Evolutionary conservation across 2,888 invertebrate species (phyloP).

Genomic region (Ditula angustiorana): DNA sequence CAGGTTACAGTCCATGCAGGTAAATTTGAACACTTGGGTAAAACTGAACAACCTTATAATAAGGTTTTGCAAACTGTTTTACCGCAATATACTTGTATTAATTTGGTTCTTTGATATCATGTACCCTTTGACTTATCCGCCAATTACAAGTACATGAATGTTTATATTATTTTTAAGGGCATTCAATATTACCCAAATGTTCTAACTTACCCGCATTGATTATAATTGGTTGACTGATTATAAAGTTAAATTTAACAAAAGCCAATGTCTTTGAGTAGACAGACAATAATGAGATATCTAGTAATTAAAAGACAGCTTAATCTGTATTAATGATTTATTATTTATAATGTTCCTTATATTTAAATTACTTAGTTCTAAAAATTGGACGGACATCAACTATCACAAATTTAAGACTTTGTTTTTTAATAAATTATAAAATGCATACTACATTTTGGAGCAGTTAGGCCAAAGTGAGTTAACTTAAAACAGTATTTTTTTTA

Average conservation of each 20-base stretch:
- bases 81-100: too few relatives aligned
- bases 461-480: not conserved
- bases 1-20: too few relatives aligned
- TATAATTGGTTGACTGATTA: not conserved
- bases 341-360: not conserved
- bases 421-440: conserved; percentile 15
- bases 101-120: too few relatives aligned
- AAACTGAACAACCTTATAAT: too few relatives aligned
- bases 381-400: conserved; percentile 27
- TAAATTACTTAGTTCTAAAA: conserved; percentile 13
- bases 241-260: not conserved
- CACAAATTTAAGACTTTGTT: conserved; percentile 14
- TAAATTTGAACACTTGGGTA: too few relatives aligned
- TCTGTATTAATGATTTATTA: conserved; percentile 22
- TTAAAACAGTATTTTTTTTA: too few relatives aligned
- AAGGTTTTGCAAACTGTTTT: too few relatives aligned
- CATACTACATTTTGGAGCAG: not conserved
- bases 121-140: too few relatives aligned
- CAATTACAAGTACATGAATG: too few relatives aligned
- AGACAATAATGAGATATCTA: conserved; percentile 23
- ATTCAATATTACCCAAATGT: too few relatives aligned
- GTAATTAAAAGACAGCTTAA: conserved; percentile 9
- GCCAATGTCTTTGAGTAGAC: not conserved
- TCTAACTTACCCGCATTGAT: too few relatives aligned
- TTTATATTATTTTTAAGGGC: too few relatives aligned